phyloP scores from a whole-genome alignment of 2,113 vertebrate genomes.

The Microtus pennsylvanicus region DNA sequence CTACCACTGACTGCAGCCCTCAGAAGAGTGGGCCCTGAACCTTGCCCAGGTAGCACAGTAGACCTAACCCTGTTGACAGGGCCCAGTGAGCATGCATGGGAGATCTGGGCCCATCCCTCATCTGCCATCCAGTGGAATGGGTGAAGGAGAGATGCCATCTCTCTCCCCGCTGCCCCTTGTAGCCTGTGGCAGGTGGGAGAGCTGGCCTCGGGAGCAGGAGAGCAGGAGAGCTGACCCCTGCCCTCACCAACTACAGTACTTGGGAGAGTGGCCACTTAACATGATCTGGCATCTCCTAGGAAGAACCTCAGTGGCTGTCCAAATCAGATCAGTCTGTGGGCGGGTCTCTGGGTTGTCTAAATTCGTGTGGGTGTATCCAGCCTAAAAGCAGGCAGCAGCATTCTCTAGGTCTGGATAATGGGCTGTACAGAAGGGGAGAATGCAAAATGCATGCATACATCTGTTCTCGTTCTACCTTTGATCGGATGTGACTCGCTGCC shows the following conservation, averaged over 20 bases:
- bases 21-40: no score
- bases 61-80: no score
- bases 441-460: neutral
- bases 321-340: neutral
- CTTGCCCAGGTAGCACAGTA: neutral
- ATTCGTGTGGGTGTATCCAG: neutral
- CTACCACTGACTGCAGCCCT: no score
- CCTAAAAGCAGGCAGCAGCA: neutral
- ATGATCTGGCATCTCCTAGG: neutral
- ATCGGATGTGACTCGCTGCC: neutral
- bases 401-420: neutral
- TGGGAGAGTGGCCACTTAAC: neutral
- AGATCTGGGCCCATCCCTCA: no score
- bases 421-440: neutral
- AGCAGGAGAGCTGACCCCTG: no score
- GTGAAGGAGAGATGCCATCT: no score
- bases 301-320: neutral
- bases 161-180: no score
- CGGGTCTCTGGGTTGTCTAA: neutral
- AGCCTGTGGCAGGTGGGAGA: no score
- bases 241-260: no score
- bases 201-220: no score
- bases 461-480: neutral
- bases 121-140: no score
- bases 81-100: no score